Percentiles rank a stretch among this genome's conserved stretches.
These are phyloP conservation scores for Psittacula cyanocephala DNA, from an alignment of 2,113 vertebrate species.

Conservation along the genomic window DNA sequence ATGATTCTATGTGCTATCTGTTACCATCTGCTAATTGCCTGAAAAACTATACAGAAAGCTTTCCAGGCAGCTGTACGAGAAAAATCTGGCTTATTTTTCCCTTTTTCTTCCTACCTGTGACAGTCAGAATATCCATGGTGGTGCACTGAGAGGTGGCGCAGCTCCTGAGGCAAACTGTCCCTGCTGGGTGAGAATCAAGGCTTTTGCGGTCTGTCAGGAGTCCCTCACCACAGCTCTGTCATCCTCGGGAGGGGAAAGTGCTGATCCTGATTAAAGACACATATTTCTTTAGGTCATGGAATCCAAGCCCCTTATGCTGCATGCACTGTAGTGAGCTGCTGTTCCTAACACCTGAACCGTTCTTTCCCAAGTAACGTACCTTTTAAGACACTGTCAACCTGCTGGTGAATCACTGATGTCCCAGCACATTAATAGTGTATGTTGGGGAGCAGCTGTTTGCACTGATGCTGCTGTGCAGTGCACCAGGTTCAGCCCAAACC, in stretches of 20 bases:
- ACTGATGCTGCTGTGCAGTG: accelerated
- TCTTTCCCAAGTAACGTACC: neutral
- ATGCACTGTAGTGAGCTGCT: neutral
- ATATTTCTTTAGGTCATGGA: neutral
- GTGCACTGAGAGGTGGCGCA: neutral
- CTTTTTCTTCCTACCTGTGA: neutral
- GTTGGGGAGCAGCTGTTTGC: neutral
- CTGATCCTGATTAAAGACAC: neutral
- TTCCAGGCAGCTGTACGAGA: neutral
- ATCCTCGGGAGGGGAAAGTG: neutral
- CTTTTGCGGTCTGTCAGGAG: neutral
- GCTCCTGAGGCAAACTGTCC: neutral
- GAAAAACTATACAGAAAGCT: neutral
- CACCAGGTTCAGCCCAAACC: neutral
- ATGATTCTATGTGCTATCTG: neutral
- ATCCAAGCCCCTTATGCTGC: accelerated
- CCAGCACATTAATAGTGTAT: neutral
- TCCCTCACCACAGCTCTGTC: neutral
- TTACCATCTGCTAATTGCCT: neutral
- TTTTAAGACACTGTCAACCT: neutral
- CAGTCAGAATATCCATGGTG: neutral
- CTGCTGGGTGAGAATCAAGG: neutral
- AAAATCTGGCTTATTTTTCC: accelerated
- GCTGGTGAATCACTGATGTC: neutral
- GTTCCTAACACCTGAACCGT: neutral